These are phyloP conservation scores for Chunga burmeisteri DNA, from an alignment of 2,113 vertebrate genomes.

Conservation along the genomic window DNA sequence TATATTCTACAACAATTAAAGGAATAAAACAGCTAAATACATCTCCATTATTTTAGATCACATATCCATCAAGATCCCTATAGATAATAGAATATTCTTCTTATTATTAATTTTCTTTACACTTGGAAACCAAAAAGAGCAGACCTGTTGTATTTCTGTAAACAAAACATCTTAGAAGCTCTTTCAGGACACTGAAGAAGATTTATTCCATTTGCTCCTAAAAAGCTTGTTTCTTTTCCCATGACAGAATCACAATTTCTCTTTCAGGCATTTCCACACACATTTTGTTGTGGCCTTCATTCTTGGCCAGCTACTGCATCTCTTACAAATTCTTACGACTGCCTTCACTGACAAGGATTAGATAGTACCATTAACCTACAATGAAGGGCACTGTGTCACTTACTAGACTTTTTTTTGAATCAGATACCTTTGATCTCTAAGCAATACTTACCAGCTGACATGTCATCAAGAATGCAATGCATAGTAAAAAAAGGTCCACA, in stretches of 20 bases:
- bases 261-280: background rate
- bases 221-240: background rate
- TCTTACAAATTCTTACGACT: background rate
- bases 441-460: slow-evolving; percentile 12
- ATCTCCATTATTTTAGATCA: background rate
- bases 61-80: background rate
- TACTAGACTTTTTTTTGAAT: slow-evolving; percentile 9
- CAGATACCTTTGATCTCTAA: slow-evolving; percentile 43
- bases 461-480: background rate
- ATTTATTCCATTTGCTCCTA: background rate
- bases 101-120: background rate
- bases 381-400: slow-evolving; percentile 18
- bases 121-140: background rate
- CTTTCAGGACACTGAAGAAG: background rate
- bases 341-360: slow-evolving; percentile 22
- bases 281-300: slow-evolving; percentile 2
- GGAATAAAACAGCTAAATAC: background rate
- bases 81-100: background rate
- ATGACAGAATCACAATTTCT: background rate
- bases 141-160: background rate
- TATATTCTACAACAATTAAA: background rate
- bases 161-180: background rate
- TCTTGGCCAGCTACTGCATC: background rate
- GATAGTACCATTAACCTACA: slow-evolving; percentile 35
- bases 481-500: background rate